These are phyloP conservation scores for Rattus rattus DNA, from an alignment of 2,113 vertebrate species.

Conservation along the genomic window DNA sequence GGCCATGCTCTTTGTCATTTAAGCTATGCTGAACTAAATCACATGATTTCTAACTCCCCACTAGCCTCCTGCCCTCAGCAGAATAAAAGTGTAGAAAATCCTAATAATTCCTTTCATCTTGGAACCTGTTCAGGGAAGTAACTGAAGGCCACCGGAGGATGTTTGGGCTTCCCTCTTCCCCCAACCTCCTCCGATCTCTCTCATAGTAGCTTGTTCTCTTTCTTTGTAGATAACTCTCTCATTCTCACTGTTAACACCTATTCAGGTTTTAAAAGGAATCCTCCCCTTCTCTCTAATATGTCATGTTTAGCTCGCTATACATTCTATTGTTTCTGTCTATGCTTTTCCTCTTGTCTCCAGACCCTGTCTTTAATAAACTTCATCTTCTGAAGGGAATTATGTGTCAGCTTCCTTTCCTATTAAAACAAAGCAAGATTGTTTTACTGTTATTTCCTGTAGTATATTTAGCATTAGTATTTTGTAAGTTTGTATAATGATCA, in stretches of 20 bases:
- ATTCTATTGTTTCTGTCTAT: not conserved
- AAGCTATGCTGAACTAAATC: not conserved
- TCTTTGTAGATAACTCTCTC: no score
- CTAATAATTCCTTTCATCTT: not conserved
- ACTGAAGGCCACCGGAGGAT: not conserved
- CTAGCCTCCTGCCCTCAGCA: not conserved
- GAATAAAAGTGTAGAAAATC: not conserved
- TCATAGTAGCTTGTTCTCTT: no score
- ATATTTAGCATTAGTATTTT: not conserved
- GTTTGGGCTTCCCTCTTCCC: rapidly evolving
- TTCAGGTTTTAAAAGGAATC: not conserved
- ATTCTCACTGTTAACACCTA: not conserved
- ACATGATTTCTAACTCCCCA: not conserved
- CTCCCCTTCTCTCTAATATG: no score
- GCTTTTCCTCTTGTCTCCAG: no score
- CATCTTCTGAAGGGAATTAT: not conserved
- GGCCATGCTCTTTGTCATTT: not conserved
- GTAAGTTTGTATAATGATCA: not conserved
- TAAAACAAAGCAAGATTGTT: not conserved
- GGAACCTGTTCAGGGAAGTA: not conserved
- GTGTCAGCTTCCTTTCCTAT: not conserved
- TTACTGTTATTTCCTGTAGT: not conserved
- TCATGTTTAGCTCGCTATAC: not conserved
- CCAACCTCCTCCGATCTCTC: not conserved
- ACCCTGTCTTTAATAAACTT: not conserved